Evolutionary conservation across 2,888 invertebrate species (phyloP), one percentile per base, ranked within the genome.

Genomic region (Crocallis elinguaria): DNA sequence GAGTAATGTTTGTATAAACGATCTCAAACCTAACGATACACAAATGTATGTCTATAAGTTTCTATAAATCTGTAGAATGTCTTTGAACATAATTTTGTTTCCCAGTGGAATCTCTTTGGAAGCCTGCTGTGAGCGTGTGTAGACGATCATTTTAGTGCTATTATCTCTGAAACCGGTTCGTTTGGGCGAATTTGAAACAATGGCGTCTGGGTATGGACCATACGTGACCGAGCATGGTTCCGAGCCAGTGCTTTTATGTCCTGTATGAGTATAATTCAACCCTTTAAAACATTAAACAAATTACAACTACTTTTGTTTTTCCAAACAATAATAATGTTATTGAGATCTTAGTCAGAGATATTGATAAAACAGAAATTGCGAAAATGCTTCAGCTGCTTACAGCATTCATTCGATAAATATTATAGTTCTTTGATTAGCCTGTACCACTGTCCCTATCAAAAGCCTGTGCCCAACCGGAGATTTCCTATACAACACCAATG

Each of bases 181-280:
- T 81, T 84, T 82, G 75, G 82, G 79, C 77, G 77, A 84, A 85
- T 87, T 84, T 86, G 74, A 87, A 80, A 90, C 86, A 88, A 88
- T 88, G 79, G 86, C 68, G 65, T 60, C 60, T 59, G 58, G 45
- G 41, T 39, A 30, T 46, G 51, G 48, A 45, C 41, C 50, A 43
- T 60, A 60, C 51, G 56, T 56, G 55, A 49, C 44, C 58, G 48
- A 35, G 49, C 54, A 30, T 23, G 39, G 50, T 58, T 57, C 41
- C 50, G 44, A 33, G 23, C 36, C 32, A 38, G 16, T 27, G 27
- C 4, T 30, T 46, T 54, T 27, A 33, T 44, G 16, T 44, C 12
- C 37, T 14, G 19, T 41, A 41, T 35, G 43, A 49, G 19, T 41
- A 41, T 35, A 44, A 49, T 49, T 36, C 27, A 36, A 16, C 25